Evolutionary conservation across 2,888 invertebrate genomes (phyloP), one percentile per base, ranked within the genome.

Genomic region (Drosophila mimetica): DNA sequence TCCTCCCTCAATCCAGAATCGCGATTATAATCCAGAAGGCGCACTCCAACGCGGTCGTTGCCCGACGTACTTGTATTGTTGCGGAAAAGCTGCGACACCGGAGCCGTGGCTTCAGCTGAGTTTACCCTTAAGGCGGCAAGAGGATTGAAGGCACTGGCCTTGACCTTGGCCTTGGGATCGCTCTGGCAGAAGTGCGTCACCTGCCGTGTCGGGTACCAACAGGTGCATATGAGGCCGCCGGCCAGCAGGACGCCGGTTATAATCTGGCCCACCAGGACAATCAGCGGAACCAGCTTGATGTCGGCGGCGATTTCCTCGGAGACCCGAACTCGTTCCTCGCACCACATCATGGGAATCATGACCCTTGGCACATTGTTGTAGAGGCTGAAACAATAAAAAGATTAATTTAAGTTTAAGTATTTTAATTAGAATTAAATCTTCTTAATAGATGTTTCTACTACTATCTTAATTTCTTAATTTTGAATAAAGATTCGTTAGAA

Each of bases 331-430:
- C 92, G 93, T 88, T 96, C 94, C 82, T 95, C 94, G 78, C 96
- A 95, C 96, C 96, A 96, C 79, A 96, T 93, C 72, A 96, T 93
- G 0, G 97, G 97, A 81, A 96, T 93, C 87, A 94, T 93, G 70
- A 95, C 92, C 53, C 91, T 93, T 0, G 86, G 89, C 34, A 89
- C 71, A 5, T 81, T 78, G 0, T 67, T 61, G 41, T 71, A 90
- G 6, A 80, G 61, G 25, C 90, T 90, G 65, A 2, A 66, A 75
- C n/a, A 37, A 34, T 0, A 30, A 52, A 14, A 20, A 37, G 65
- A 52, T 41, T 8, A 25, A 11, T 44, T 42, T n/a, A 18, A 2
- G 18, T 11, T n/a, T n/a, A n/a, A n/a, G 22, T 22, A 4, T 22
- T 22, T 2, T 22, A 22, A 22, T 22, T 22, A n/a, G n/a, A n/a